Evolutionary conservation across 2,113 vertebrate species (phyloP).

Genomic region (Muscicapa adusta): DNA sequence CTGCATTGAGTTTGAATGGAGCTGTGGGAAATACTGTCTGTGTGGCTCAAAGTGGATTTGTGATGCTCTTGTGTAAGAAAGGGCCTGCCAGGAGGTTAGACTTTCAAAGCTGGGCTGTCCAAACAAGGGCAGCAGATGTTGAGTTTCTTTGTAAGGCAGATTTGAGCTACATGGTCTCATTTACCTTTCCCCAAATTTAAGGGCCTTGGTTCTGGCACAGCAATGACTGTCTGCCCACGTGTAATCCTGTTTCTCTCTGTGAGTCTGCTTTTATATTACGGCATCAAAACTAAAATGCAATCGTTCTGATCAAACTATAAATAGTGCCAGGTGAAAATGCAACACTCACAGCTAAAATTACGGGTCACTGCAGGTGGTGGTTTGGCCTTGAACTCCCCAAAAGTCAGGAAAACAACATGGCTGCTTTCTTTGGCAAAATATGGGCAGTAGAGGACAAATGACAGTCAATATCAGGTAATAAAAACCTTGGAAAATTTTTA

Average conservation of each 20-base stretch:
- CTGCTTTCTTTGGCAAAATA: neutral
- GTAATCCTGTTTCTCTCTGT: neutral
- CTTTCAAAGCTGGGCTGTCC: neutral
- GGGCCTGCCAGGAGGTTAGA: neutral
- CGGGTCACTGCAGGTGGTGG: neutral
- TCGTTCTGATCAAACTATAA: neutral
- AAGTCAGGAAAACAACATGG: neutral
- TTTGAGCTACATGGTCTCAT: neutral
- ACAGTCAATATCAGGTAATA: neutral
- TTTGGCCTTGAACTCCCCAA: neutral
- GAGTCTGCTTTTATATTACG: neutral
- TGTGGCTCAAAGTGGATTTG: neutral
- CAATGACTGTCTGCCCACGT: accelerated
- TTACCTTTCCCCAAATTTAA: neutral
- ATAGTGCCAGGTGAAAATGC: neutral
- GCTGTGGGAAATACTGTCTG: neutral
- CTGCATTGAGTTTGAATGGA: neutral
- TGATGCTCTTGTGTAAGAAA: neutral
- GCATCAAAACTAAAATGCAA: neutral
- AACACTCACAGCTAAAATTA: neutral
- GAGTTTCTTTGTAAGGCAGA: neutral
- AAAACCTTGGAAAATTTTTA: neutral
- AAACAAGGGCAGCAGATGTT: neutral
- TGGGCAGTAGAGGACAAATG: neutral
- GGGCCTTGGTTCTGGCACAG: neutral